Base-by-base conservation (phyloP, 2,113 vertebrate species). In the Lutjanus erythropterus region DNA sequence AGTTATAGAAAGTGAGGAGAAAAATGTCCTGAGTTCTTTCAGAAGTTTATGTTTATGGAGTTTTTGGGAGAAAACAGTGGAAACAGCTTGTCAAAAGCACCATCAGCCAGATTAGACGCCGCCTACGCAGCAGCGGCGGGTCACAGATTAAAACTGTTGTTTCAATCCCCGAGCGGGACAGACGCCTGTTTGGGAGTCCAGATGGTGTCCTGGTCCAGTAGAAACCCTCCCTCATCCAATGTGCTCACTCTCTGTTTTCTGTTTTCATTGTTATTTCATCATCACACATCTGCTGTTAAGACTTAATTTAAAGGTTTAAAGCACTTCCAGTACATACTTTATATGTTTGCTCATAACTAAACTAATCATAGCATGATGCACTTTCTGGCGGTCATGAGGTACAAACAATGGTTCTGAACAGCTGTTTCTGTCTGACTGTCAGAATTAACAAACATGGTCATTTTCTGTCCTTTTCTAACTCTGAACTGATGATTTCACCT, bases 41-140 rank as follows among this genome's bases (percentile, higher is more conserved):
- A 55, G 6, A 15, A 3, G n/a, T 53, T 25, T 5, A 44, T 19
- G 19, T 53, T 61, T 39, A 19, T 9, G 25, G 39, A 75, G 49
- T 8, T 60, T 61, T 53, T 18, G 3, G n/a, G 33, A 27, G 11
- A 19, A 71, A 41, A 15, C 47, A 75, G 35, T 25, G 14, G 16
- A 49, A 53, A 25, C 75, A 71, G 59, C 65, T 91, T 69, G 53
- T 85, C 53, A 86, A 89, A 83, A 83, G 88, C 67, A 68, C 79
- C 81, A 86, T 88, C 86, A 81, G 0, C n/a, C 64, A 77, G 84
- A 87, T 90, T 88, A 90, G 81, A 74, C 27, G 4, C 66, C 44
- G 39, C 75, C 42, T 75, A 52, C 58, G n/a, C 74, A 69, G 75
- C 60, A 68, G 61, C 19, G 2, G 41, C 31, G 9, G 69, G 41